Percentiles rank a stretch among this genome's conserved stretches.
phyloP scores from a whole-genome alignment of 1,140 invertebrate genomes.

The Dinoponera quadriceps region DNA sequence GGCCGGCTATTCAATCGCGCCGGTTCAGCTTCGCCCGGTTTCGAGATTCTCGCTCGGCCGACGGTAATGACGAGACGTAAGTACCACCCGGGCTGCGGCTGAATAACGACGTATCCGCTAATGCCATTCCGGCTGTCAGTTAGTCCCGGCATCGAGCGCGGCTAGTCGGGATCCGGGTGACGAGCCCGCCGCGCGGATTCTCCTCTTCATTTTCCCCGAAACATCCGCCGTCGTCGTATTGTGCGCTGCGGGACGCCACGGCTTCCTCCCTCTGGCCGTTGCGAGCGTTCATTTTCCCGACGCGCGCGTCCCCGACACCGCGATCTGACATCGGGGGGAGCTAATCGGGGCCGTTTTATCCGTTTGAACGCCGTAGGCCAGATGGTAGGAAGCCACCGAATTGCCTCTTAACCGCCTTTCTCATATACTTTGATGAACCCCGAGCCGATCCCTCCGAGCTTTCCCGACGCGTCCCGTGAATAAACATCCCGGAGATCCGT shows the following conservation, averaged over 20 bases:
- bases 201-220: constrained; percentile 45
- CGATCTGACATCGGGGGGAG: not conserved
- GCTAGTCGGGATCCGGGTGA: constrained; percentile 27
- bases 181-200: constrained; percentile 33
- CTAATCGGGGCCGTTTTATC: not conserved
- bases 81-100: constrained; percentile 10
- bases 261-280: too few species aligned
- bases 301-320: not conserved
- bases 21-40: constrained; percentile 2
- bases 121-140: constrained; percentile 59
- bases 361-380: too few species aligned
- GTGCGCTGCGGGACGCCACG: not conserved
- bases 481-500: too few species aligned
- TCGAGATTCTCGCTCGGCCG: constrained; percentile 18
- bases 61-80: constrained; percentile 36
- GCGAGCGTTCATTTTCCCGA: constrained; percentile 19
- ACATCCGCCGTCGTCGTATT: constrained; percentile 25
- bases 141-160: constrained; percentile 8
- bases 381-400: too few species aligned
- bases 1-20: constrained; percentile 40
- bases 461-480: too few species aligned
- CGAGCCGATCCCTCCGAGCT: too few species aligned
- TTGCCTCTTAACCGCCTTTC: too few species aligned
- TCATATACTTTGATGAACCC: too few species aligned
- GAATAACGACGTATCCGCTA: constrained; percentile 56